Conservation (phyloP, 2,888 invertebrate genomes). For the Iselma pallidipennis region DNA sequence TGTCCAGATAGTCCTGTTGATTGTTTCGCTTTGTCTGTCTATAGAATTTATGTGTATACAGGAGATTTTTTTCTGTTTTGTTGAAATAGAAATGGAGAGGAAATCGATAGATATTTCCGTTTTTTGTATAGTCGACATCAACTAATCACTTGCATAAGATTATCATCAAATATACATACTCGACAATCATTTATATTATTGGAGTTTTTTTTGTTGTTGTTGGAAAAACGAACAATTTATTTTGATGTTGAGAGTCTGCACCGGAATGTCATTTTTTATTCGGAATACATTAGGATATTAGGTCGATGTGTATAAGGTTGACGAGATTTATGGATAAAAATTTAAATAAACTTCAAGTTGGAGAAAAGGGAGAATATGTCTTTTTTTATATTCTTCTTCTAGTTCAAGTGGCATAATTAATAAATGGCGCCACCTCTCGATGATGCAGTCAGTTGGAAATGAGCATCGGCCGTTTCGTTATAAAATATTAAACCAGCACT, state of each 20-base stretch:
- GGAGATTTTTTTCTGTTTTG: neutral
- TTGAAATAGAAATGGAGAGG: neutral
- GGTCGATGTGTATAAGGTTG: conserved; percentile 22
- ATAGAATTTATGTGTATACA: neutral
- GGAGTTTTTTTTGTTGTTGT: conserved; percentile 11
- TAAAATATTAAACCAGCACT: conserved; percentile 7
- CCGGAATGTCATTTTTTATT: conserved; percentile 33
- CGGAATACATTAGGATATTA: conserved; percentile 41
- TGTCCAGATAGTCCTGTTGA: neutral
- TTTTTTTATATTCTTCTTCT: conserved; percentile 8
- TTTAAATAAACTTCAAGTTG: conserved; percentile 28
- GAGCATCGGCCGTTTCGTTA: neutral
- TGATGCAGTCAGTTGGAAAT: neutral
- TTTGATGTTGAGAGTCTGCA: conserved; percentile 27
- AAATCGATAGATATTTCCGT: conserved; percentile 32
- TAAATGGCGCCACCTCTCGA: conserved; percentile 4
- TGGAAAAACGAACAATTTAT: conserved; percentile 36
- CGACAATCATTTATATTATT: conserved; percentile 34
- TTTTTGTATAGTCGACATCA: conserved; percentile 26
- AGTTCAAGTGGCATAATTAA: neutral
- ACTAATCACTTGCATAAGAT: conserved; percentile 40
- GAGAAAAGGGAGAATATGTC: neutral
- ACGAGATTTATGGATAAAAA: conserved; percentile 35
- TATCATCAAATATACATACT: conserved; percentile 37
- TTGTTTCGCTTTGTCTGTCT: neutral